These are phyloP conservation scores for Tanypteryx hageni DNA, from an alignment of 2,888 invertebrate genomes.

Conservation along the genomic window DNA sequence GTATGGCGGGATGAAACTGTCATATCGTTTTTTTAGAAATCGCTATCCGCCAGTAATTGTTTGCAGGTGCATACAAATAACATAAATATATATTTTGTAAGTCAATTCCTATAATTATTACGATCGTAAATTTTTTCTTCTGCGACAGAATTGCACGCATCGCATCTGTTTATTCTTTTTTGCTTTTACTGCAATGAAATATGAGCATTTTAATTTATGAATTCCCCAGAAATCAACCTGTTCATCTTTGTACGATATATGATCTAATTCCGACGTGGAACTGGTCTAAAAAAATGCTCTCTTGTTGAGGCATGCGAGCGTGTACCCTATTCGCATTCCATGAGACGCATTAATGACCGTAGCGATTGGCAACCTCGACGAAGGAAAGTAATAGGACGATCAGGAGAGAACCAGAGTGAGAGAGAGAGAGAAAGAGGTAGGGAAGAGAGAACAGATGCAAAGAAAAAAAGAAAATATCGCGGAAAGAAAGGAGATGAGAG, in stretches of 20 bases:
- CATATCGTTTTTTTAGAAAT: too few species aligned
- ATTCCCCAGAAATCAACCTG: not conserved
- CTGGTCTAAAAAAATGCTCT: not conserved
- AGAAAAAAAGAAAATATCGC: not conserved
- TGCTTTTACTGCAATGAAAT: too few species aligned
- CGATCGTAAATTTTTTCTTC: too few species aligned
- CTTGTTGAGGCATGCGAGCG: not conserved
- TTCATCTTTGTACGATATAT: not conserved
- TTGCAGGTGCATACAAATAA: too few species aligned
- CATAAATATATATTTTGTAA: too few species aligned
- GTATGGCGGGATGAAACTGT: too few species aligned
- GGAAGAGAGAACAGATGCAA: not conserved
- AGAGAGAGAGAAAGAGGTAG: not conserved
- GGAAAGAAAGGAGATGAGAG: not conserved
- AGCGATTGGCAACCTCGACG: not conserved
- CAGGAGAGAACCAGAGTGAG: not conserved
- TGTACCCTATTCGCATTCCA: not conserved
- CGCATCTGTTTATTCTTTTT: too few species aligned
- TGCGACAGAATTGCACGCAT: too few species aligned
- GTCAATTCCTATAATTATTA: too few species aligned
- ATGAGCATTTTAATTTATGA: not conserved
- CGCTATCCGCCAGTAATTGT: too few species aligned
- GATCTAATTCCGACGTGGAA: slow-evolving; percentile 24
- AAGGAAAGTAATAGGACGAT: not conserved
- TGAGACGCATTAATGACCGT: not conserved